Evolutionary conservation across 2,888 invertebrate genomes (phyloP).

Genomic region (Caenorhabditis sp.): DNA sequence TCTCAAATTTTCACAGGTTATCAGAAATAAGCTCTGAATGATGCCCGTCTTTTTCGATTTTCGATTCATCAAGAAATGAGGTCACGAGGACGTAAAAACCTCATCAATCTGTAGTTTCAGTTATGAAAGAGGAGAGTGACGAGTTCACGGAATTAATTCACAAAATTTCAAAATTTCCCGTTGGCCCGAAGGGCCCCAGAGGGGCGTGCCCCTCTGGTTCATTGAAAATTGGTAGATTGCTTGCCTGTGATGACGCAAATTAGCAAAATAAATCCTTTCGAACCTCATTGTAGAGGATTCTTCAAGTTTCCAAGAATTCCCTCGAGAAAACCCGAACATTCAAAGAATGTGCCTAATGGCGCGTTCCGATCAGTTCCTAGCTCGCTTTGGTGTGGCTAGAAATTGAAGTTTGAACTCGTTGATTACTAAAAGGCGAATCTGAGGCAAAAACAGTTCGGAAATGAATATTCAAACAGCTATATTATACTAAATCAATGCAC

Average conservation of each 20-base stretch:
- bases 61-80: too few relatives aligned
- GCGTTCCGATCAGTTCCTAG: slow-evolving; percentile 11
- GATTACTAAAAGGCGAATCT: slow-evolving; percentile 68
- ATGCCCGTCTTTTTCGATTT: too few relatives aligned
- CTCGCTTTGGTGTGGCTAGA: not conserved
- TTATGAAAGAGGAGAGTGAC: too few relatives aligned
- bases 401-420: not conserved
- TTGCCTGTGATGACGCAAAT: slow-evolving; percentile 51
- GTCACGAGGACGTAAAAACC: too few relatives aligned
- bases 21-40: too few relatives aligned
- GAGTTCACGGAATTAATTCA: too few relatives aligned
- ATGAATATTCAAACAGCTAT: not conserved
- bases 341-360: slow-evolving; percentile 28
- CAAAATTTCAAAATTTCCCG: too few relatives aligned
- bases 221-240: not conserved
- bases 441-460: slow-evolving; percentile 12
- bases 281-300: not conserved
- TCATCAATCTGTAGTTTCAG: too few relatives aligned
- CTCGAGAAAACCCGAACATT: slow-evolving; percentile 1
- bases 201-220: too few relatives aligned
- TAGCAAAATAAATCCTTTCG: slow-evolving; percentile 46
- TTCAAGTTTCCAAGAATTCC: slow-evolving; percentile 12
- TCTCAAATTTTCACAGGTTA: too few relatives aligned
- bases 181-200: too few relatives aligned
- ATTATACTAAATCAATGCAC: too few relatives aligned